Conservation (phyloP, 2,113 vertebrate genomes). For the Eublepharis macularius region DNA sequence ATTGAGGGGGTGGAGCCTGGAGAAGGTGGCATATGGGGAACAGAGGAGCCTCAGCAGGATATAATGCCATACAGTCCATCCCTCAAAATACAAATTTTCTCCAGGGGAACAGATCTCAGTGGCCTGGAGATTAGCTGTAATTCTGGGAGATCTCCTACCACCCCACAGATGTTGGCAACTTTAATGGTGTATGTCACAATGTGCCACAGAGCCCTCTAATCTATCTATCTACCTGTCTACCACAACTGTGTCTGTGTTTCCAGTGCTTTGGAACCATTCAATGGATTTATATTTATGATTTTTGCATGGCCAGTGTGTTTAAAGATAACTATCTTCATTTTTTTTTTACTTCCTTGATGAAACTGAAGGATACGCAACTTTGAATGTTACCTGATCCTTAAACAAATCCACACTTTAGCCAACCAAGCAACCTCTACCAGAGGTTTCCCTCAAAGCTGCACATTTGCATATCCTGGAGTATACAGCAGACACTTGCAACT, state of each 20-base stretch:
- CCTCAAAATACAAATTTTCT: too few species aligned
- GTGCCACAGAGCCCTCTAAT: not conserved
- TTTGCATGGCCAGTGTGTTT: not conserved
- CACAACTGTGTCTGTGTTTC: not conserved
- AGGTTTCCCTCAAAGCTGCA: too few species aligned
- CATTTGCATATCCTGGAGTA: too few species aligned
- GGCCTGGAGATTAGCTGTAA: too few species aligned
- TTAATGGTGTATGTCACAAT: not conserved
- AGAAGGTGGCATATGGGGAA: too few species aligned
- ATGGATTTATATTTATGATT: not conserved
- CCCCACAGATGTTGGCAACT: not conserved
- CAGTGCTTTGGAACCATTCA: not conserved
- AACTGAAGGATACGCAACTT: not conserved
- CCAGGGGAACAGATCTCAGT: too few species aligned
- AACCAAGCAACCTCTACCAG: too few species aligned
- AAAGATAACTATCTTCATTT: not conserved
- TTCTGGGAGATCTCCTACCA: too few species aligned
- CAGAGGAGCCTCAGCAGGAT: too few species aligned
- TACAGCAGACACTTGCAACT: too few species aligned
- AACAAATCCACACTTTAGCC: not conserved
- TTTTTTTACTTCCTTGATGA: not conserved
- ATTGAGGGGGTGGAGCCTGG: too few species aligned
- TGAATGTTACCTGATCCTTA: not conserved
- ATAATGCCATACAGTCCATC: too few species aligned
- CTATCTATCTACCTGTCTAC: not conserved